These are phyloP conservation scores for Drosophila hamatofila DNA, from an alignment of 2,888 invertebrate species.

Conservation along the genomic window DNA sequence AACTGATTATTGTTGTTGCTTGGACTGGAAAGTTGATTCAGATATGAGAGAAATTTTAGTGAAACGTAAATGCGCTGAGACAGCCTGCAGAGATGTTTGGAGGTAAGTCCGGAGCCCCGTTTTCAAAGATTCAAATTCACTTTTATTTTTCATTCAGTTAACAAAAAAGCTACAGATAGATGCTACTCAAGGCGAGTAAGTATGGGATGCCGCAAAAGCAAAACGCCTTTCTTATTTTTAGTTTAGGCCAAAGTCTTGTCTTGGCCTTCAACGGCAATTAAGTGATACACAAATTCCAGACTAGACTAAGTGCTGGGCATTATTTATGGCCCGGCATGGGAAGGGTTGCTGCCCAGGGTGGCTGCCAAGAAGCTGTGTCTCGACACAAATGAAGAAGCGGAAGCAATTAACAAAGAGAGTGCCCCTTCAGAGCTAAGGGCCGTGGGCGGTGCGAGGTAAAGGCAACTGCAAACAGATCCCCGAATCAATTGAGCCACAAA, in stretches of 20 bases:
- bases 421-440: not conserved
- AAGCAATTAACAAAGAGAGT: conserved; percentile 13
- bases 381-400: not conserved
- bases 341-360: not conserved
- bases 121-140: too few species aligned
- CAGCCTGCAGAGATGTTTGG: too few species aligned
- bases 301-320: conserved; percentile 62
- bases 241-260: not conserved
- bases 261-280: conserved; percentile 44
- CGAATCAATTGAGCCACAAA: conserved; percentile 46
- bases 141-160: too few species aligned
- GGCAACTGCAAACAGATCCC: conserved; percentile 43
- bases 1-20: too few species aligned
- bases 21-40: too few species aligned
- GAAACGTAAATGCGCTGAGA: too few species aligned
- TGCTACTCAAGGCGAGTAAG: too few species aligned
- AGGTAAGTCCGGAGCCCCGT: too few species aligned
- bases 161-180: too few species aligned
- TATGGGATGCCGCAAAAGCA: too few species aligned
- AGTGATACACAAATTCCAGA: conserved; percentile 50
- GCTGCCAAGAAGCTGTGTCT: not conserved
- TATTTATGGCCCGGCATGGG: conserved; percentile 48
- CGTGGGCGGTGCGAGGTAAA: not conserved
- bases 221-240: not conserved
- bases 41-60: too few species aligned